These are phyloP conservation scores for Tyrannus savana DNA, from an alignment of 2,113 vertebrate species.

Conservation along the genomic window DNA sequence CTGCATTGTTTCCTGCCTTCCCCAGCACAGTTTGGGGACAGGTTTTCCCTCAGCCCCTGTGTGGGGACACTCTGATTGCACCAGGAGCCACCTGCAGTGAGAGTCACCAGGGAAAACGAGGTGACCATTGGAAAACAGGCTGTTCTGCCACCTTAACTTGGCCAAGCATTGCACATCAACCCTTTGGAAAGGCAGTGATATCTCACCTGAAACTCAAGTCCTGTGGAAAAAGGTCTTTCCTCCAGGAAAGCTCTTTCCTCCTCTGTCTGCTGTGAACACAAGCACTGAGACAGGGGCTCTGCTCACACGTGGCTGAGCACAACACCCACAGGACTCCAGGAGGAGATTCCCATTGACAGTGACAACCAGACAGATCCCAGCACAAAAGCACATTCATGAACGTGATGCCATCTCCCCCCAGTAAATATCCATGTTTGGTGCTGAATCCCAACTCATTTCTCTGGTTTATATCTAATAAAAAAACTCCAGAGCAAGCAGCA, in stretches of 20 bases:
- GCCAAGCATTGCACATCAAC: background rate
- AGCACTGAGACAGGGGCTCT: background rate
- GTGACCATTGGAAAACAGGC: background rate
- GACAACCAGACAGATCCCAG: background rate
- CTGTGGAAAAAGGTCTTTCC: background rate
- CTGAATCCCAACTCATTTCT: background rate
- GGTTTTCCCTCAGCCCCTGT: background rate
- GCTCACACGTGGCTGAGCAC: background rate
- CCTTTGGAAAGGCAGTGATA: background rate
- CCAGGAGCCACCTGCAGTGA: background rate
- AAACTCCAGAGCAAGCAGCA: background rate
- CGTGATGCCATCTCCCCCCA: background rate
- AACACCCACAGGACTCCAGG: fast-evolving
- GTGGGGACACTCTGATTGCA: background rate
- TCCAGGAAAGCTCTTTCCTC: background rate
- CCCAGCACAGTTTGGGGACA: fast-evolving
- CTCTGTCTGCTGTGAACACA: background rate
- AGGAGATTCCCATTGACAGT: background rate
- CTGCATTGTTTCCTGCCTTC: background rate
- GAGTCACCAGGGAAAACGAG: background rate
- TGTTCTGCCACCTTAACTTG: background rate
- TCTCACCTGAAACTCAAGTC: background rate
- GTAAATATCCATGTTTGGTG: background rate
- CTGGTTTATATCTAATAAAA: background rate
- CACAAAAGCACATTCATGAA: background rate